A percentile compares a stretch with the other conserved stretches of the same genome.
phyloP scores from a whole-genome alignment of 2,797 vertebrate genomes.

The Diplodus sargus region DNA sequence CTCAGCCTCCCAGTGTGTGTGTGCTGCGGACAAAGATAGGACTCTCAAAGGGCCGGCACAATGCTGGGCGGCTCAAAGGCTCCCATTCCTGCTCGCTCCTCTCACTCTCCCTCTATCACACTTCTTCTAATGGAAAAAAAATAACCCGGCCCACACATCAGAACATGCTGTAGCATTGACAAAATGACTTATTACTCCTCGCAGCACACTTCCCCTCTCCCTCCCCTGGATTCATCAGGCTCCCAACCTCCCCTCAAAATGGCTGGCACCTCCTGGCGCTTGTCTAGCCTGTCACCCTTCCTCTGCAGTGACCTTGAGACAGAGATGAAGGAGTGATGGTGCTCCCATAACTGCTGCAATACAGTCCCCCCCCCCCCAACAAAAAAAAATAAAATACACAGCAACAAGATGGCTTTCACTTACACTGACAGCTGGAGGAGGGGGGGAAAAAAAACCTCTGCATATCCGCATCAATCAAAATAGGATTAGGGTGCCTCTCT shows the following conservation, averaged over 20 bases:
- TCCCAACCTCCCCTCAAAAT: constrained; percentile 67
- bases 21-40: constrained; percentile 77
- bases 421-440: constrained; percentile 54
- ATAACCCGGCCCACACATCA: constrained; percentile 60
- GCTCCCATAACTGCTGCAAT: constrained; percentile 60
- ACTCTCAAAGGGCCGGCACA: constrained; percentile 75
- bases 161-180: constrained; percentile 73
- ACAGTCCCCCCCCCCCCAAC: constrained; percentile 5
- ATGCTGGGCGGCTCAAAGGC: constrained; percentile 69
- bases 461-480: constrained; percentile 78
- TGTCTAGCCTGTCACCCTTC: constrained; percentile 73
- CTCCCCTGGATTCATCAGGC: constrained; percentile 70
- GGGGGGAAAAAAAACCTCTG: constrained; percentile 24
- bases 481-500: constrained; percentile 73
- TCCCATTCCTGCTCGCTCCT: constrained; percentile 59
- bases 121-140: constrained; percentile 68
- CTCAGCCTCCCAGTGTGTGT: constrained; percentile 65
- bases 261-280: constrained; percentile 72
- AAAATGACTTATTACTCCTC: constrained; percentile 78
- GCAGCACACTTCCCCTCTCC: constrained; percentile 55
- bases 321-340: constrained; percentile 69
- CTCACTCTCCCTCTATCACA: constrained; percentile 65
- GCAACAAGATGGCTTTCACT: constrained; percentile 55
- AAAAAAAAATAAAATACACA: constrained; percentile 23
- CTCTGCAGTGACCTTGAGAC: constrained; percentile 81